These are phyloP conservation scores for Sesia bembeciformis DNA, from an alignment of 2,888 invertebrate species.

Conservation along the genomic window DNA sequence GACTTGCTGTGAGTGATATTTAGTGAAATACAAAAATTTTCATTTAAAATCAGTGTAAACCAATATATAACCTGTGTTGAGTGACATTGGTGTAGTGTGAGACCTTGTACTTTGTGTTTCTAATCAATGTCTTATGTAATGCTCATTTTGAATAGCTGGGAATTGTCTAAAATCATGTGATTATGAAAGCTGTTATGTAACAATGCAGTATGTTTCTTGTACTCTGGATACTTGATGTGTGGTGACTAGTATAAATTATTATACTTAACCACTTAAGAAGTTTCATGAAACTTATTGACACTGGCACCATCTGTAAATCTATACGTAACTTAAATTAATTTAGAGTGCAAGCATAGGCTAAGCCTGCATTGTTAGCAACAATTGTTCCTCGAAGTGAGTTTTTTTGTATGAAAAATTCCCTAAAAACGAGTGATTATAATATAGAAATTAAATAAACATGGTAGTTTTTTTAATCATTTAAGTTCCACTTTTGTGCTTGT, in stretches of 20 bases:
- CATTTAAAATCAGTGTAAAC: constrained; percentile 1
- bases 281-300: no score
- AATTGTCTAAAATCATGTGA: constrained; percentile 53
- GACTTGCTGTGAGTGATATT: neutral
- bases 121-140: constrained; percentile 24
- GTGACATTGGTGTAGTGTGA: constrained; percentile 30
- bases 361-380: constrained; percentile 5
- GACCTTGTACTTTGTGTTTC: constrained; percentile 32
- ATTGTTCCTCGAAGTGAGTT: constrained; percentile 44
- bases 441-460: neutral
- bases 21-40: neutral
- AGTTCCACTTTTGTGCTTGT: neutral
- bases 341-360: neutral
- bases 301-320: no score
- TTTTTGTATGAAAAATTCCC: constrained; percentile 49
- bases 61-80: constrained; percentile 13
- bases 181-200: constrained; percentile 54
- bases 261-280: no score
- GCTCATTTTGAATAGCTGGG: constrained; percentile 33
- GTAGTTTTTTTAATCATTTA: neutral
- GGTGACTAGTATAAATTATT: no score
- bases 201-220: constrained; percentile 35
- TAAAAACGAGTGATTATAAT: neutral
- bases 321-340: neutral
- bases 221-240: constrained; percentile 11